Conservation (phyloP, 2,888 invertebrate species). For the Pyrocoelia pectoralis region DNA sequence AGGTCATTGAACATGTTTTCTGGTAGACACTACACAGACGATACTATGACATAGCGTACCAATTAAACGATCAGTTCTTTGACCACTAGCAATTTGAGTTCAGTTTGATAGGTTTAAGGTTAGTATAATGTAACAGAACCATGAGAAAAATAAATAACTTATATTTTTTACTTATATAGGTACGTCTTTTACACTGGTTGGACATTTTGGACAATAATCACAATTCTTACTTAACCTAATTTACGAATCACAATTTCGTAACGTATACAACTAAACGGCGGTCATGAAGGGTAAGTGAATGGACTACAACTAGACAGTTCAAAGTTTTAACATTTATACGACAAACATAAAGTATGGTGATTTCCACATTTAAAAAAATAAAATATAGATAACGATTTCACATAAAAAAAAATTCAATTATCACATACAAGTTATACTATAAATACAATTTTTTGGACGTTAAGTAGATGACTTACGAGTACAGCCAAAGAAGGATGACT, state of each 20-base stretch:
- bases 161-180: slow-evolving; percentile 3
- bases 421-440: slow-evolving; percentile 10
- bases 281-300: not conserved
- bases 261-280: not conserved
- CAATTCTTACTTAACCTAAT: slow-evolving; percentile 10
- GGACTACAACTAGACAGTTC: not conserved
- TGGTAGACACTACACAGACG: not conserved
- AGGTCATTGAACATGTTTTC: not conserved
- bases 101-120: too few relatives aligned
- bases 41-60: not conserved
- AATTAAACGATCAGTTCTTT: not conserved
- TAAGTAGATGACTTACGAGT: slow-evolving; percentile 13
- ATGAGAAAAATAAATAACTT: slow-evolving; percentile 2
- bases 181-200: slow-evolving; percentile 8
- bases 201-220: slow-evolving; percentile 4
- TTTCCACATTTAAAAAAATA: not conserved
- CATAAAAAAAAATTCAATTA: slow-evolving; percentile 1
- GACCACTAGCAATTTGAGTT: not conserved
- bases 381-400: not conserved
- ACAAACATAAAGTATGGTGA: not conserved
- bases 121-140: too few relatives aligned
- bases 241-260: slow-evolving; percentile 5
- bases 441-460: slow-evolving; percentile 6
- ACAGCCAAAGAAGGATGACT: slow-evolving; percentile 5
- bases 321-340: not conserved